Conservation (phyloP, 2,888 invertebrate species). For the Polydrusus tereticollis region DNA sequence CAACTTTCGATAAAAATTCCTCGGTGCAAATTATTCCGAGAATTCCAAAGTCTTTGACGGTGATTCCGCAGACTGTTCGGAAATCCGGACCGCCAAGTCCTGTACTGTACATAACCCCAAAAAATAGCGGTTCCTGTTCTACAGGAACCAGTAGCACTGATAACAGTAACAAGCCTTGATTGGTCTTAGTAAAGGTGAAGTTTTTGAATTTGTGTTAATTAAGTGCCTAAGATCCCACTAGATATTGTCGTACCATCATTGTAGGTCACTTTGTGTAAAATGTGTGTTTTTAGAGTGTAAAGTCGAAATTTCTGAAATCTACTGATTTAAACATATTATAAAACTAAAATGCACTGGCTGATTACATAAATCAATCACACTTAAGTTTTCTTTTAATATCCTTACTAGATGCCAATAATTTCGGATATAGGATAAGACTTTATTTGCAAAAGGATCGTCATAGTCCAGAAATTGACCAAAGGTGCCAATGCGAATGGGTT, state of each 20-base stretch:
- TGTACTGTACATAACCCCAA: conserved; percentile 60
- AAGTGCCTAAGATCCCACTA: conserved; percentile 35
- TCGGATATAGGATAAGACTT: not conserved
- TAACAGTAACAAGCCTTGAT: conserved; percentile 38
- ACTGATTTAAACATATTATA: no score
- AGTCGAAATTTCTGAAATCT: no score
- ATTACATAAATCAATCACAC: no score
- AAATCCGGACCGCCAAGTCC: conserved; percentile 63
- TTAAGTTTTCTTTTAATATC: no score
- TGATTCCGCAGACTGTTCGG: conserved; percentile 78
- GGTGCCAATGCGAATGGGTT: not conserved
- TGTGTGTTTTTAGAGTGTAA: not conserved
- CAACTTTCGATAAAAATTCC: conserved; percentile 36
- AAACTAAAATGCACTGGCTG: no score
- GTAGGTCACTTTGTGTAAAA: not conserved
- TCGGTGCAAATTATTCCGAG: conserved; percentile 71
- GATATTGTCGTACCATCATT: not conserved
- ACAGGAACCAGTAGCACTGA: conserved; percentile 33
- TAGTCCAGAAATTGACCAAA: not conserved
- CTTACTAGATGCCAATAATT: not conserved
- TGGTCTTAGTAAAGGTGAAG: conserved; percentile 27
- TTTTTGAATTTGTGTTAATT: conserved; percentile 23
- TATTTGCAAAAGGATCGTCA: not conserved
- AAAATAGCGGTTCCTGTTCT: conserved; percentile 40
- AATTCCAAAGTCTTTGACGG: conserved; percentile 85